Conservation (phyloP, 2,888 invertebrate genomes). For the Rhamphomyia laevipes region DNA sequence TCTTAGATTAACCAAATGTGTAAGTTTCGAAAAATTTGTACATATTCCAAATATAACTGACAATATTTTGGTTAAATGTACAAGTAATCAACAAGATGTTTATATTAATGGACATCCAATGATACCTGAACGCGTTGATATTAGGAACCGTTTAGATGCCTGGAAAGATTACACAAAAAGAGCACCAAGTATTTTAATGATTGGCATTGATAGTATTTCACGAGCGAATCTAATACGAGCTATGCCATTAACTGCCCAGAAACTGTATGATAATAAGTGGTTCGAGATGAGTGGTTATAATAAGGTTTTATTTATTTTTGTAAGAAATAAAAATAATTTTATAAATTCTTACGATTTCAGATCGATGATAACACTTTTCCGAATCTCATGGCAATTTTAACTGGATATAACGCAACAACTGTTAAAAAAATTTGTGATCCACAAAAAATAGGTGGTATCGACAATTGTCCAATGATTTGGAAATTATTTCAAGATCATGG, state of each 20-base stretch:
- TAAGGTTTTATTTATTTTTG: slow-evolving; percentile 37
- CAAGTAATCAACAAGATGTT: slow-evolving; percentile 24
- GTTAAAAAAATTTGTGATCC: slow-evolving; percentile 42
- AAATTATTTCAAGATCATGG: slow-evolving; percentile 55
- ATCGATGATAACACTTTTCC: slow-evolving; percentile 84
- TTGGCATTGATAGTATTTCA: slow-evolving; percentile 81
- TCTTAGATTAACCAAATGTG: slow-evolving; percentile 33
- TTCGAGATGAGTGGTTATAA: slow-evolving; percentile 62
- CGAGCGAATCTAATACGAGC: slow-evolving; percentile 62
- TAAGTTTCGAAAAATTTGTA: slow-evolving; percentile 35
- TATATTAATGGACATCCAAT: slow-evolving; percentile 43
- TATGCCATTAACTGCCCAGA: slow-evolving; percentile 58
- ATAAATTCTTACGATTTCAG: slow-evolving; percentile 30
- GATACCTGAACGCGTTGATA: slow-evolving; percentile 40
- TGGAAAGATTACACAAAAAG: slow-evolving; percentile 23
- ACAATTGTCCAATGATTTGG: slow-evolving; percentile 68
- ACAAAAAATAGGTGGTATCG: slow-evolving; percentile 43
- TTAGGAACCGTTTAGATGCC: slow-evolving; percentile 37
- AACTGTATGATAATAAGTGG: slow-evolving; percentile 56
- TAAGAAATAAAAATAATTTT: not conserved
- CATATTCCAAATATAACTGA: slow-evolving; percentile 34
- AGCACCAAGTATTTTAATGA: slow-evolving; percentile 54
- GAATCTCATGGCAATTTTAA: slow-evolving; percentile 71
- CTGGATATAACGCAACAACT: slow-evolving; percentile 47
- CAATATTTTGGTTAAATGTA: slow-evolving; percentile 43